Percentiles rank a stretch among this genome's conserved stretches.
phyloP scores from a whole-genome alignment of 2,113 vertebrate species.

The Dipodomys spectabilis region DNA sequence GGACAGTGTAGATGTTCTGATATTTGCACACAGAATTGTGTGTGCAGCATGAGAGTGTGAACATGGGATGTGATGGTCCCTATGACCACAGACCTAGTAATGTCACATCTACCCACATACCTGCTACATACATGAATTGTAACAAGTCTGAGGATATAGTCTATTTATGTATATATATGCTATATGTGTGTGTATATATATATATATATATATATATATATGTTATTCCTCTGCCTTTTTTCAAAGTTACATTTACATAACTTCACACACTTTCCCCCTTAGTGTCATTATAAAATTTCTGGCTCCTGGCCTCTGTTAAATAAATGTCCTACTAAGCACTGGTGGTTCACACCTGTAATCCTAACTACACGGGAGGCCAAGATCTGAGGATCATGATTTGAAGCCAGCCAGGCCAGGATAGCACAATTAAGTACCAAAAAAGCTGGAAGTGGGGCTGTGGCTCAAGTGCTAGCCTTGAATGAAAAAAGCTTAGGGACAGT shows the following conservation, averaged over 20 bases:
- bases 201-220: too few species aligned
- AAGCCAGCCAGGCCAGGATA: too few species aligned
- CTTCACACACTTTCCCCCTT: neutral
- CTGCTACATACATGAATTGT: too few species aligned
- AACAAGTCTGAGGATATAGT: neutral
- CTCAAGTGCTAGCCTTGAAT: too few species aligned
- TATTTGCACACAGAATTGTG: neutral
- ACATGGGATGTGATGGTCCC: neutral
- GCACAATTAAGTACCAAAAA: too few species aligned
- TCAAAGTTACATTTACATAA: neutral
- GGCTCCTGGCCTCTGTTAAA: neutral
- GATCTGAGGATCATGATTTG: too few species aligned
- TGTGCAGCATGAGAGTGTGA: neutral
- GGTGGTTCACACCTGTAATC: too few species aligned
- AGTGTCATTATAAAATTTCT: neutral
- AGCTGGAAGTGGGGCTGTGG: too few species aligned
- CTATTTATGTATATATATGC: too few species aligned
- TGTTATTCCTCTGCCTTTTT: neutral
- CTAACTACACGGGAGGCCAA: too few species aligned
- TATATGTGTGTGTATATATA: neutral
- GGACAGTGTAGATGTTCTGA: rapidly evolving
- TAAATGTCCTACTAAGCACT: too few species aligned
- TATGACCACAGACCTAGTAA: rapidly evolving
- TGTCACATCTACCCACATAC: neutral
- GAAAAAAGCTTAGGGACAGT: too few species aligned